Evolutionary conservation across 2,113 vertebrate genomes (phyloP).

Genomic region (Tupaia chinensis): DNA sequence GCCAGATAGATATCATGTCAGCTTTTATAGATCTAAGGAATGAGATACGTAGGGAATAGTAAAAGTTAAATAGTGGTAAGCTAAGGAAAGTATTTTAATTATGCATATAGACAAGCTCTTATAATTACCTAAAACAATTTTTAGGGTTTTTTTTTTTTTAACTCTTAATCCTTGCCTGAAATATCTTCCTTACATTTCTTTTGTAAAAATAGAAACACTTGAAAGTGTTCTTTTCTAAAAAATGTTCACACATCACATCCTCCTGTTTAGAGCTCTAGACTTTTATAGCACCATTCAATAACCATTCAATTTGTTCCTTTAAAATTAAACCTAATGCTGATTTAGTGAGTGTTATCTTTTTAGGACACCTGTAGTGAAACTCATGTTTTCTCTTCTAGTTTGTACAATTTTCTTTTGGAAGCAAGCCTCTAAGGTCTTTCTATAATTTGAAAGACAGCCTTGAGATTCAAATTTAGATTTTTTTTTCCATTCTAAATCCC

Average conservation of each 20-base stretch:
- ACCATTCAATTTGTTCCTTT: not conserved
- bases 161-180: not conserved
- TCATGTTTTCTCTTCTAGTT: constrained; percentile 37
- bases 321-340: constrained; percentile 16
- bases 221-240: not conserved
- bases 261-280: not conserved
- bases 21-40: not conserved
- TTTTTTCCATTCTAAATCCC: not conserved
- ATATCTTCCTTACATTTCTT: constrained; percentile 7
- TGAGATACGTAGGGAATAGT: not conserved
- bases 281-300: not conserved
- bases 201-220: not conserved
- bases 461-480: constrained; percentile 59
- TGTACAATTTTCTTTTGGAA: constrained; percentile 24
- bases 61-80: constrained; percentile 33
- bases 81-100: constrained; percentile 24
- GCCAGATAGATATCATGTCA: not conserved
- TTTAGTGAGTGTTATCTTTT: not conserved
- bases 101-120: not conserved
- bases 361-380: constrained; percentile 26
- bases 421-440: not conserved
- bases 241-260: not conserved
- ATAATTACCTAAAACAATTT: constrained; percentile 40
- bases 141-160: constrained; percentile 3
- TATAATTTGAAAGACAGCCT: constrained; percentile 33